Percentiles rank a stretch among this genome's conserved stretches.
phyloP scores from a whole-genome alignment of 2,888 invertebrate genomes.

The Ophion ventricosus region DNA sequence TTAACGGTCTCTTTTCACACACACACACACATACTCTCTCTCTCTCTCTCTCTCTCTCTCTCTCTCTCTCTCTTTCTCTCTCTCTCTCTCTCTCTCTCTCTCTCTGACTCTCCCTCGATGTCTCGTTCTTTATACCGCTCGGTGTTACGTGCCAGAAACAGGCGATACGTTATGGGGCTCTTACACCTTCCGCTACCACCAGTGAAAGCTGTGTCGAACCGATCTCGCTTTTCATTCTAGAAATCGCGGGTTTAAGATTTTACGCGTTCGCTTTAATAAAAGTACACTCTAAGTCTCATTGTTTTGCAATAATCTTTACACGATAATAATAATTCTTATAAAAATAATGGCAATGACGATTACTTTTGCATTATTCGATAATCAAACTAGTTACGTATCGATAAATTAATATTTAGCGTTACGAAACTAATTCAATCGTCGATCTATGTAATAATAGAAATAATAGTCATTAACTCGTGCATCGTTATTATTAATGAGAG shows the following conservation, averaged over 20 bases:
- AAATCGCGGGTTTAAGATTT: constrained; percentile 23
- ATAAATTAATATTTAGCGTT: background rate
- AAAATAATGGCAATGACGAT: background rate
- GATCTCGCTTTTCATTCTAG: constrained; percentile 40
- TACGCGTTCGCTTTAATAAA: background rate
- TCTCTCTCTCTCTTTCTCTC: constrained; percentile 31
- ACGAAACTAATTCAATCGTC: too few species aligned
- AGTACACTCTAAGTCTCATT: background rate
- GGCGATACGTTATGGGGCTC: constrained; percentile 56
- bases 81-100: background rate
- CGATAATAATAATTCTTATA: background rate
- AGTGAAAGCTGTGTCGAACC: constrained; percentile 58
- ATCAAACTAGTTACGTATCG: background rate
- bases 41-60: constrained; percentile 21
- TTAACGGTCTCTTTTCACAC: constrained; percentile 42
- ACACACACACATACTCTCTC: constrained; percentile 8
- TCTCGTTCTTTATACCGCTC: constrained; percentile 26
- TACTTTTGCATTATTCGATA: background rate
- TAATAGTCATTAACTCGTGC: too few species aligned
- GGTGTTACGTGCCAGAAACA: constrained; percentile 47
- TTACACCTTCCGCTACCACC: constrained; percentile 44
- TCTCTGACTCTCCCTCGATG: constrained; percentile 37
- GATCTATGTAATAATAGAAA: too few species aligned
- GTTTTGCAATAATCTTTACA: background rate
- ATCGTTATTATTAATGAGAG: too few species aligned